These are phyloP conservation scores for Forpus xanthops DNA, from an alignment of 2,797 vertebrate species.

Conservation along the genomic window DNA sequence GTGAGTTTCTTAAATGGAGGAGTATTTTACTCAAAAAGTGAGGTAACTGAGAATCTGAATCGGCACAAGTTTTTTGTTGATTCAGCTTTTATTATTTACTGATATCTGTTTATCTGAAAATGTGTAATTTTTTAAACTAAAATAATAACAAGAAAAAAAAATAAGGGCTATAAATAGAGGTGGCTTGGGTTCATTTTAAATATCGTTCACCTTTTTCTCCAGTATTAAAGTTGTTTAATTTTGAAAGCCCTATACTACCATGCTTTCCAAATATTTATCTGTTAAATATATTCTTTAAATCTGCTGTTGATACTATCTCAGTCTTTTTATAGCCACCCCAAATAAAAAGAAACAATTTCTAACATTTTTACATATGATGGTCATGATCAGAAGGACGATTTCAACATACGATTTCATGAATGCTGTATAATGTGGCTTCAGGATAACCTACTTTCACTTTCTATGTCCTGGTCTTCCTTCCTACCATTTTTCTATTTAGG, in stretches of 20 bases:
- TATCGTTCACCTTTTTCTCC: background rate
- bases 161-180: background rate
- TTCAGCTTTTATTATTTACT: background rate
- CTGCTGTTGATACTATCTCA: background rate
- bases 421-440: background rate
- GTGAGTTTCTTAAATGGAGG: background rate
- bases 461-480: background rate
- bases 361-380: background rate
- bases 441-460: background rate
- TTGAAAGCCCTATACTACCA: background rate
- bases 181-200: background rate
- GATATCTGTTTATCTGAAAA: background rate
- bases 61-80: background rate
- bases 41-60: background rate
- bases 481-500: background rate
- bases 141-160: background rate
- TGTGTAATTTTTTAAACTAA: background rate
- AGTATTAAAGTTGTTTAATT: background rate
- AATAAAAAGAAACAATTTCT: background rate
- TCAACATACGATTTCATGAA: background rate
- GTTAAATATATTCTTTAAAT: background rate
- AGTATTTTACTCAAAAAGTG: background rate
- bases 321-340: background rate
- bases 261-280: background rate
- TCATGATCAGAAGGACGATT: background rate